Base-by-base conservation (phyloP, 1,140 invertebrate species). In the Octopus sinensis region DNA sequence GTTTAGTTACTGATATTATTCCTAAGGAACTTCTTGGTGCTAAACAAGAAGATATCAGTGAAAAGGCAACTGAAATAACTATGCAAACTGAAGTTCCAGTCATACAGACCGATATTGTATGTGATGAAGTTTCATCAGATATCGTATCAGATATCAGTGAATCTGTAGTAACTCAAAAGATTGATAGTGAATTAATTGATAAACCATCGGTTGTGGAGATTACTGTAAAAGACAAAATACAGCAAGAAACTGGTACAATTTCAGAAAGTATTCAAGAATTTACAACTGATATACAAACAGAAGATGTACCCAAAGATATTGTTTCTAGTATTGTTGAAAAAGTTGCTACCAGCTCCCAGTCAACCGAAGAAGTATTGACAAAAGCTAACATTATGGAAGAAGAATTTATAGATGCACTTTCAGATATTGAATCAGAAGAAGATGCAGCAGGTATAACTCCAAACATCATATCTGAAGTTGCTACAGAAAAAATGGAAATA, bases 21-120 rank as follows among this genome's bases (percentile, higher is more conserved):
- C 75, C 77, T 75, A 79, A 84, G 73, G 83, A 84, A 76, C 71
- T 78, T 83, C n/a, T 75, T 75, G 80, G 80, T 77, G 80, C 73
- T 2, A 75, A 62, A 56, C 7, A 43, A 12, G 76, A 78, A 23
- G 68, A n/a, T 7, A 10, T 17, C 53, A 79, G 82, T 54, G 56
- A 79, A 53, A 80, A 84, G 53, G n/a, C 54, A 78, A 83, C 81
- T 12, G 78, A 54, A 79, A 80, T 78, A 54, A 54, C 81, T 10
- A 71, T 78, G n/a, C 12, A 56, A 54, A 82, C 85, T 75, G 54
- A 81, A 77, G 53, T 51, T 51, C 53, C 80, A 4, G 76, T 82
- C 56, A 23, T 52, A 5, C 43, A 43, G 43, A 53, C 9, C 43
- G 78, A 68, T 23, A 54, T 71, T 52, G 54, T 54, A 9, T 51